Conservation (phyloP, 1,140 invertebrate species). For the Olivierus martensii region DNA sequence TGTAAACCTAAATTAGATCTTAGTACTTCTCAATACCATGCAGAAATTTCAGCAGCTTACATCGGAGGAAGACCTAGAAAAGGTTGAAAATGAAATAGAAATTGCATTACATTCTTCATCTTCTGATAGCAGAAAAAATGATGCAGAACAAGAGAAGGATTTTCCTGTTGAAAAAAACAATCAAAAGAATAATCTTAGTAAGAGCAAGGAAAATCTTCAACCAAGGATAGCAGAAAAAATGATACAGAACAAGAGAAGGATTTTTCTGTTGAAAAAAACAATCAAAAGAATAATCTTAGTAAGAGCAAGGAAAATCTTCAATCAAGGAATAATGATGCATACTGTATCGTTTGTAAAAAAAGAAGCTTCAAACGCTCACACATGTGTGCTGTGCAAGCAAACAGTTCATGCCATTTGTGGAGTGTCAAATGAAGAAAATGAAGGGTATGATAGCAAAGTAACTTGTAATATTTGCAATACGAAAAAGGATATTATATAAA, state of each 20-base stretch:
- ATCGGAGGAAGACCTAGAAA: not conserved
- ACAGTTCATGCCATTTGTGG: not conserved
- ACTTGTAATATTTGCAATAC: not conserved
- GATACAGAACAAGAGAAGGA: not conserved
- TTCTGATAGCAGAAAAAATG: not conserved
- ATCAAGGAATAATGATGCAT: not conserved
- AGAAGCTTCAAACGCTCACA: not conserved
- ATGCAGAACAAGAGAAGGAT: not conserved
- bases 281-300: not conserved
- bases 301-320: not conserved
- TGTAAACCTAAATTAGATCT: constrained; percentile 1
- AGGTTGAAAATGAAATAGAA: not conserved
- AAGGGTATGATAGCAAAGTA: not conserved
- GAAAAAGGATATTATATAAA: not conserved
- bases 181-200: not conserved
- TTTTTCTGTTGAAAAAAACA: not conserved
- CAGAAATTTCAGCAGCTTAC: not conserved
- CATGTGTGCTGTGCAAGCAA: not conserved
- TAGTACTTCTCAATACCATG: not conserved
- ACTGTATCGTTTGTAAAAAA: not conserved
- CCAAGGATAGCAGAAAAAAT: not conserved
- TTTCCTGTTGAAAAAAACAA: not conserved
- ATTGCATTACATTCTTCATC: not conserved
- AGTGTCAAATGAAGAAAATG: not conserved
- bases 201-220: not conserved